A percentile compares a stretch with the other conserved stretches of the same genome.
Conservation (phyloP, 2,113 vertebrate genomes). For the Acanthochromis polyacanthus region DNA sequence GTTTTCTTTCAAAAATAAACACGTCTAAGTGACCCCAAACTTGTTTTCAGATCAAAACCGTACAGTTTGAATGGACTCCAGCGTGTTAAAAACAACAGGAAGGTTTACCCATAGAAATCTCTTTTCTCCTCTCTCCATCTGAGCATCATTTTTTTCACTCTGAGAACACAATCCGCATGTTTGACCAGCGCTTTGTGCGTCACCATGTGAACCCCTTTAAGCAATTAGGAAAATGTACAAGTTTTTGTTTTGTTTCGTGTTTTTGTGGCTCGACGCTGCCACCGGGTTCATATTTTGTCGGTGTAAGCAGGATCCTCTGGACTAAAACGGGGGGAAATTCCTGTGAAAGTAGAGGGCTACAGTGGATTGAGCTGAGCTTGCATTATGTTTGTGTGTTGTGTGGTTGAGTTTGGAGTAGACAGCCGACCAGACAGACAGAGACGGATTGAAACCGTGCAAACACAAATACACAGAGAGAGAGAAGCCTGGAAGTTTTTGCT, state of each 20-base stretch:
- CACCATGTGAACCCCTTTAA: constrained; percentile 50
- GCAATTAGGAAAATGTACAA: constrained; percentile 64
- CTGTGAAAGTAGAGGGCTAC: constrained; percentile 67
- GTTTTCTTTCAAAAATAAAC: too few relatives aligned
- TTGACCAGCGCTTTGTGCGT: constrained; percentile 10
- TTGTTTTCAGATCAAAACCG: too few relatives aligned
- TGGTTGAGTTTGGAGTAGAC: constrained; percentile 65
- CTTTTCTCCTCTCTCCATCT: neutral
- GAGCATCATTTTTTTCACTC: constrained; percentile 4
- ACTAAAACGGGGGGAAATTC: constrained; percentile 60
- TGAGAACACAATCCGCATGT: constrained; percentile 13
- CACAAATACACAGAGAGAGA: constrained; percentile 9
- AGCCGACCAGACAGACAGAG: constrained; percentile 45
- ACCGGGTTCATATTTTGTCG: constrained; percentile 67
- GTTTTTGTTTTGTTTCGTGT: constrained; percentile 59
- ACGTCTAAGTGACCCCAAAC: too few relatives aligned
- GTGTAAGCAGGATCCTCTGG: constrained; percentile 68
- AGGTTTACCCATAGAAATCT: neutral
- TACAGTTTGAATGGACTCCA: neutral
- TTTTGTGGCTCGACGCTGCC: constrained; percentile 47
- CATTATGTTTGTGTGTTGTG: constrained; percentile 76
- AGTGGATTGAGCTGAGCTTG: constrained; percentile 76
- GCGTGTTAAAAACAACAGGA: neutral
- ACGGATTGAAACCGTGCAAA: constrained; percentile 32
- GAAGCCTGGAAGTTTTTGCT: constrained; percentile 9